phyloP scores from a whole-genome alignment of 2,888 invertebrate species.

The Hylaea fasciaria region DNA sequence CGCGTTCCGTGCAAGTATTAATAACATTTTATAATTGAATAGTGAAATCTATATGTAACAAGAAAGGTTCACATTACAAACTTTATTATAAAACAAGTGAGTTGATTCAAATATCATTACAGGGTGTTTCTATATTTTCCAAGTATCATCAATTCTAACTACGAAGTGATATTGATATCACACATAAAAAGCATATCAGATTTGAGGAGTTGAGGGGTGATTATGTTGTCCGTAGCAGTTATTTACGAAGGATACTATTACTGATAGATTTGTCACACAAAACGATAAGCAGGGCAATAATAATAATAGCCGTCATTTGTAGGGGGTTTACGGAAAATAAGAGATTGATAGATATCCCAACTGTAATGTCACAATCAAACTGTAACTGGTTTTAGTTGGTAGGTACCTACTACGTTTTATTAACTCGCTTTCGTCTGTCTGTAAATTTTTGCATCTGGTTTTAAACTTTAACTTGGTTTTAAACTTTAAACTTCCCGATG shows the following conservation, averaged over 20 bases:
- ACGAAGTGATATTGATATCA: conserved; percentile 38
- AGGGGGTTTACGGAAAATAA: conserved; percentile 10
- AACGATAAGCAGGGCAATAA: conserved; percentile 5
- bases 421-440: too few relatives aligned
- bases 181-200: conserved; percentile 38
- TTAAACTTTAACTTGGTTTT: too few relatives aligned
- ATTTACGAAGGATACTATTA: conserved; percentile 48
- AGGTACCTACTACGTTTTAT: too few relatives aligned
- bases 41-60: not conserved
- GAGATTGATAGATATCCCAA: not conserved
- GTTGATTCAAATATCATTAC: not conserved
- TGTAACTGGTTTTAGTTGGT: too few relatives aligned
- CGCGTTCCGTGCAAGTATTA: conserved; percentile 10
- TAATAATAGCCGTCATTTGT: conserved; percentile 15
- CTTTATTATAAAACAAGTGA: too few relatives aligned
- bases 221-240: conserved; percentile 37
- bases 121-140: conserved; percentile 5
- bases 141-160: conserved; percentile 28
- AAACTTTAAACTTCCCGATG: too few relatives aligned
- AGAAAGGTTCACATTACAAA: too few relatives aligned
- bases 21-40: not conserved
- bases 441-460: too few relatives aligned
- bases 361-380: too few relatives aligned
- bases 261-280: conserved; percentile 51
- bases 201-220: conserved; percentile 32